Base-by-base conservation (phyloP, 2,113 vertebrate genomes). In the Genyomyrus donnyi region DNA sequence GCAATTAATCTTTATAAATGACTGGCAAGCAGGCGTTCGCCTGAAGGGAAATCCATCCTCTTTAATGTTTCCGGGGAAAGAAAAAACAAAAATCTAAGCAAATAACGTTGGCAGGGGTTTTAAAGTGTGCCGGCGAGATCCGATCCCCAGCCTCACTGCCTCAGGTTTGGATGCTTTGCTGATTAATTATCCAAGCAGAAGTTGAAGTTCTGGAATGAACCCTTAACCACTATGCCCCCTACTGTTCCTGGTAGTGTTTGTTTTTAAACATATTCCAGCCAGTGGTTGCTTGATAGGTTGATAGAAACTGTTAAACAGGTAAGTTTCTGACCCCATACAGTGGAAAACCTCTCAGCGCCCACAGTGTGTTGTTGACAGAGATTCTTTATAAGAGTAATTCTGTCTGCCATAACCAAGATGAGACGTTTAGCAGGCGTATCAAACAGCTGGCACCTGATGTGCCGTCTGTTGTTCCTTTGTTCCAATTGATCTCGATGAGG, bases 1-100 rank as follows among this genome's bases (percentile, higher is more conserved):
- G 13, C 86, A 87, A 56, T 53, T 53, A 87, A n/a, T 56, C 86
- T 87, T 87, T 87, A 52, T 35, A 87, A 87, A 87, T 87, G 86
- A 50, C 86, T 56, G 84, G 24, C 39, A 80, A 46, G 24, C 84
- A 19, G 83, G 31, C 35, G 0, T 86, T 17, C 1, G 24, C 42
- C 83, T 24, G 46, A 85, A 48, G 83, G 42, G 83, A 49, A 49
- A 85, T 85, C 35, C 39, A 42, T 85, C 46, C 42, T 46, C 48
- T 48, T 86, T 86, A 49, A 48, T 80, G 74, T 80, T 80, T 70
- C 62, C 62, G 39, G 74, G 17, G 35, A 80, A 80, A 80, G 15
- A 80, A 80, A 42, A 80, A 80, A 80, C n/a, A 42, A 80, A 80
- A 27, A 19, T 80, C 17, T 80, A 80, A 80, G 35, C 74, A 80